Percentiles rank a stretch among this genome's conserved stretches.
These are phyloP conservation scores for Aporrectodea caliginosa DNA, from an alignment of 1,140 invertebrate genomes.

Conservation along the genomic window DNA sequence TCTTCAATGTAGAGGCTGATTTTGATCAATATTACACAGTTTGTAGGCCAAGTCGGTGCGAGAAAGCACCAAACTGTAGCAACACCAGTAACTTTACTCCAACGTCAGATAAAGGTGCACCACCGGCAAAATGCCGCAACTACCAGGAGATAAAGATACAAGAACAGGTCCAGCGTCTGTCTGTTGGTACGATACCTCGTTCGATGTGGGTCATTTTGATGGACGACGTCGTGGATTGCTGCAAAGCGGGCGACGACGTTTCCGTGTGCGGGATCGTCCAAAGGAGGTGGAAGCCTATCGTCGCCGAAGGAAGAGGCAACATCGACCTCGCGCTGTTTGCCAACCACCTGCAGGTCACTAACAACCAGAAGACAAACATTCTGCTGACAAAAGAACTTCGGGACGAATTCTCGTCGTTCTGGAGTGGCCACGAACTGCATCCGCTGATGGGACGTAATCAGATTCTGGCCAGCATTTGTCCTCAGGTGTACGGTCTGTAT, in stretches of 20 bases:
- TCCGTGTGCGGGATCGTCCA: slow-evolving; percentile 74
- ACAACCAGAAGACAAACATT: slow-evolving; percentile 63
- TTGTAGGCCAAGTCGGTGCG: slow-evolving; percentile 62
- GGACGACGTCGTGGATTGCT: slow-evolving; percentile 80
- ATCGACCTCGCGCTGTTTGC: slow-evolving; percentile 70
- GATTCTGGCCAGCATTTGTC: slow-evolving; percentile 78
- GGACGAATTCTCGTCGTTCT: slow-evolving; percentile 71
- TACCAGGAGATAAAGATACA: slow-evolving; percentile 86
- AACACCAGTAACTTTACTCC: slow-evolving; percentile 55
- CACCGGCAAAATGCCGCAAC: slow-evolving; percentile 69
- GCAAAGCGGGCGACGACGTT: slow-evolving; percentile 84
- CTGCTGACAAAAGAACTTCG: slow-evolving; percentile 67
- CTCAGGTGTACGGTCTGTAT: slow-evolving; percentile 82
- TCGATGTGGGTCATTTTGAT: slow-evolving; percentile 75
- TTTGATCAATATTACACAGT: slow-evolving; percentile 67
- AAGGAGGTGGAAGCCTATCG: slow-evolving; percentile 67
- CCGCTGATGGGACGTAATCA: slow-evolving; percentile 71
- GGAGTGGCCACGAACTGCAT: slow-evolving; percentile 63
- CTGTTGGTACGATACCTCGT: slow-evolving; percentile 70
- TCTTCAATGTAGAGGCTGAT: slow-evolving; percentile 63
- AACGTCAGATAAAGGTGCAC: slow-evolving; percentile 52
- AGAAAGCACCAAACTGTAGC: slow-evolving; percentile 61
- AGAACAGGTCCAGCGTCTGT: slow-evolving; percentile 70
- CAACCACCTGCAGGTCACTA: slow-evolving; percentile 69
- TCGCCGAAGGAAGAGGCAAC: slow-evolving; percentile 62